A percentile compares a stretch with the other conserved stretches of the same genome.
Conservation (phyloP, 2,888 invertebrate genomes). For the Mimas tiliae region DNA sequence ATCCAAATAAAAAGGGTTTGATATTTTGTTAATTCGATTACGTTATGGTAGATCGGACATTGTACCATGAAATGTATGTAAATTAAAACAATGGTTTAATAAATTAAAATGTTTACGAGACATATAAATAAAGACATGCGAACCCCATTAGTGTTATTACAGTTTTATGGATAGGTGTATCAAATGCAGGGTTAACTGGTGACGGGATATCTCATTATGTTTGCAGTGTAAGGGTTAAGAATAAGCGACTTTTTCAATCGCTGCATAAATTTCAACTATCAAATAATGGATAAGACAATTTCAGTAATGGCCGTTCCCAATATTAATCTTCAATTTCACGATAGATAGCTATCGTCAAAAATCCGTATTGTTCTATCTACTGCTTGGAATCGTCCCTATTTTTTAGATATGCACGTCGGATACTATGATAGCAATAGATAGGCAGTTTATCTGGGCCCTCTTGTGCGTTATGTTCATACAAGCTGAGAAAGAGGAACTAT, state of each 20-base stretch:
- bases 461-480: no score
- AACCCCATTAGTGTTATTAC: slow-evolving; percentile 79
- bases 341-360: no score
- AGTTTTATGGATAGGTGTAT: slow-evolving; percentile 71
- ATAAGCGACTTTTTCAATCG: slow-evolving; percentile 30
- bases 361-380: no score
- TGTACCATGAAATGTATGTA: slow-evolving; percentile 33
- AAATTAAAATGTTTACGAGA: slow-evolving; percentile 71
- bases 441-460: no score
- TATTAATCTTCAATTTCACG: no score
- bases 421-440: no score
- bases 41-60: background rate
- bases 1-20: background rate
- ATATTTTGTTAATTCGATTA: background rate
- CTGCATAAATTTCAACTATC: background rate
- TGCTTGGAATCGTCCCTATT: no score
- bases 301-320: no score
- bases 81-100: slow-evolving; percentile 69
- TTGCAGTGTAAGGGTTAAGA: slow-evolving; percentile 34
- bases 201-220: slow-evolving; percentile 62
- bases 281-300: no score
- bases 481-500: no score
- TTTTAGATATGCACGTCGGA: no score
- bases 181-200: slow-evolving; percentile 57
- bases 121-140: slow-evolving; percentile 77